Evolutionary conservation across 2,888 invertebrate species (phyloP).

Genomic region (Agrotis clavis): DNA sequence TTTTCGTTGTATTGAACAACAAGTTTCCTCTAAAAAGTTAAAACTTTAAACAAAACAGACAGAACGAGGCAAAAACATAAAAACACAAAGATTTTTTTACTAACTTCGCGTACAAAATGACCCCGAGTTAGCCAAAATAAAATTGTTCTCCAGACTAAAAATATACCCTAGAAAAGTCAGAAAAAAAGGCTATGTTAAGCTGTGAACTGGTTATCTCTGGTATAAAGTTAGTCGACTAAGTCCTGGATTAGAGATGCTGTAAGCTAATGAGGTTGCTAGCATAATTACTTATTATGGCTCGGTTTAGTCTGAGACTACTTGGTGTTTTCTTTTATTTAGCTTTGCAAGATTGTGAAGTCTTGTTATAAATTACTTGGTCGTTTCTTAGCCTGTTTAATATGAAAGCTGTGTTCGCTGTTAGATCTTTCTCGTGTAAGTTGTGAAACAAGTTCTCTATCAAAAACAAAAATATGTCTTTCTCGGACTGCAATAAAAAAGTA

Average conservation of each 20-base stretch:
- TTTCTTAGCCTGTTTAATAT: slow-evolving; percentile 36
- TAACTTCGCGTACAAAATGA: not conserved
- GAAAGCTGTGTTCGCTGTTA: slow-evolving; percentile 23
- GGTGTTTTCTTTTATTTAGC: slow-evolving; percentile 7
- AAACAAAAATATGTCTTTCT: no score
- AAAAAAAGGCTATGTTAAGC: slow-evolving; percentile 36
- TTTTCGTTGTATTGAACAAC: not conserved
- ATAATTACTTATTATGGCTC: slow-evolving; percentile 53
- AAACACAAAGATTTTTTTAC: slow-evolving; percentile 17
- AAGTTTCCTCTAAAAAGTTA: not conserved
- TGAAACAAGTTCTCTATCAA: no score
- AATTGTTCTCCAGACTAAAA: slow-evolving; percentile 16
- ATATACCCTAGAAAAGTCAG: no score
- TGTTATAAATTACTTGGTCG: slow-evolving; percentile 34
- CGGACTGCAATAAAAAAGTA: no score
- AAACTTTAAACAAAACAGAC: slow-evolving; percentile 12
- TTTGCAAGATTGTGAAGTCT: slow-evolving; percentile 14
- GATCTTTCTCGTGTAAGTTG: not conserved
- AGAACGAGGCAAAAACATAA: not conserved
- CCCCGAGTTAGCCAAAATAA: slow-evolving; percentile 19
- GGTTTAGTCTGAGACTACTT: slow-evolving; percentile 36
- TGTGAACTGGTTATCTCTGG: slow-evolving; percentile 46
- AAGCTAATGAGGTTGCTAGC: slow-evolving; percentile 57
- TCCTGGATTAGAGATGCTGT: slow-evolving; percentile 50
- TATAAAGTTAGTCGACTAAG: slow-evolving; percentile 42